Conservation (phyloP, 37 sponge, comb jelly and placozoan genomes). For the Tethya wilhelma region DNA sequence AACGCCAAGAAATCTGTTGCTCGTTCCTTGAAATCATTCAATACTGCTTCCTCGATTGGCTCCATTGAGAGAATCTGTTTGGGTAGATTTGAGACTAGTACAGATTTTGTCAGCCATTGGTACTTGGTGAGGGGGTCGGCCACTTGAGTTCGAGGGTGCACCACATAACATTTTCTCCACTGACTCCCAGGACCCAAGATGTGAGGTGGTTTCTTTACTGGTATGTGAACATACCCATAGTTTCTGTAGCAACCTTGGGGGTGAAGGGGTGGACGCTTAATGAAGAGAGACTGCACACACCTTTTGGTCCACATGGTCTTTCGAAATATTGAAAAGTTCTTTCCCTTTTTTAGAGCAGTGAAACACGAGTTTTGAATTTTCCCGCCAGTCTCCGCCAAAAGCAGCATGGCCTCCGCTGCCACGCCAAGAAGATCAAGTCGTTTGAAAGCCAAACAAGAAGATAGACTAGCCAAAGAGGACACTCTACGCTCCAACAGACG, state of each 20-base stretch:
- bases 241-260: conserved; percentile 1
- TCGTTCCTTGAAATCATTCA: conserved; percentile 36
- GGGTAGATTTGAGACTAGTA: conserved; percentile 58
- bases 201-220: conserved; percentile 73
- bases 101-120: conserved; percentile 80
- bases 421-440: background rate
- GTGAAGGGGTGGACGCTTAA: background rate
- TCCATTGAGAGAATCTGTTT: background rate
- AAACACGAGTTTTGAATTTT: background rate
- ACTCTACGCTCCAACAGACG: background rate
- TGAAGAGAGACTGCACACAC: background rate
- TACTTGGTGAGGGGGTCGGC: conserved; percentile 51
- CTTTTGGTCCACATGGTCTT: background rate
- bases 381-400: background rate
- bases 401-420: no score
- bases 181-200: conserved; percentile 63
- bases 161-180: conserved; percentile 83
- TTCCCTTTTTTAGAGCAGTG: background rate
- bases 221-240: conserved; percentile 74
- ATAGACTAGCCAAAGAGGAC: background rate
- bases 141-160: conserved; percentile 51
- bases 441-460: background rate
- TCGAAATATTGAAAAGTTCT: background rate
- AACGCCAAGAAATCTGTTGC: conserved; percentile 30
- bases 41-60: background rate